phyloP scores from a whole-genome alignment of 2,113 vertebrate species.

The Agapornis roseicollis region DNA sequence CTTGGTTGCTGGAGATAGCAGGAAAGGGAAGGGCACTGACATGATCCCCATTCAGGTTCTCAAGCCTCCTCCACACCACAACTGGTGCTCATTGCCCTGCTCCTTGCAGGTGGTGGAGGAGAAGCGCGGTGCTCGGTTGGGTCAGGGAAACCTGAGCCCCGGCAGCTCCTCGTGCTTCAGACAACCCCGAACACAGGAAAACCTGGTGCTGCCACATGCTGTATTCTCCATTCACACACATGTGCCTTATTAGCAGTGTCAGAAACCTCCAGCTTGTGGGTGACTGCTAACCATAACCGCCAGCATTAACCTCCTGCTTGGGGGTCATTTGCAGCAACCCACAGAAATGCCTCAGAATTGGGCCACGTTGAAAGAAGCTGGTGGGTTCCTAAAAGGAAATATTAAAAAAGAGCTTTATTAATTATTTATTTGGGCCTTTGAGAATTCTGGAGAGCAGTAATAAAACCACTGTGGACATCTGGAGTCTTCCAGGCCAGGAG shows the following conservation, averaged over 20 bases:
- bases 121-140: background rate
- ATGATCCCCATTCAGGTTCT: background rate
- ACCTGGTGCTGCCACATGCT: constrained; percentile 41
- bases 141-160: background rate
- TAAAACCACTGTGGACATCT: constrained; percentile 21
- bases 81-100: accelerated
- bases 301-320: constrained; percentile 57
- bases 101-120: background rate
- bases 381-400: background rate
- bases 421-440: constrained; percentile 12
- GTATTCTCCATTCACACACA: background rate
- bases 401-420: background rate
- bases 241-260: constrained; percentile 54
- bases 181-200: background rate
- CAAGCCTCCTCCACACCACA: accelerated
- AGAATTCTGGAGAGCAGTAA: background rate
- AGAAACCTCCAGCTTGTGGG: constrained; percentile 60
- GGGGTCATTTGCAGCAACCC: constrained; percentile 59
- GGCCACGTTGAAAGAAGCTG: constrained; percentile 39
- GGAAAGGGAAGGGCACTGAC: background rate
- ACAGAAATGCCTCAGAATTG: constrained; percentile 22
- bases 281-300: constrained; percentile 56
- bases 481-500: constrained; percentile 24
- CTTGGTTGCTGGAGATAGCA: background rate
- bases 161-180: background rate